phyloP scores from a whole-genome alignment of 2,888 invertebrate genomes.

The Argyresthia goedartella region DNA sequence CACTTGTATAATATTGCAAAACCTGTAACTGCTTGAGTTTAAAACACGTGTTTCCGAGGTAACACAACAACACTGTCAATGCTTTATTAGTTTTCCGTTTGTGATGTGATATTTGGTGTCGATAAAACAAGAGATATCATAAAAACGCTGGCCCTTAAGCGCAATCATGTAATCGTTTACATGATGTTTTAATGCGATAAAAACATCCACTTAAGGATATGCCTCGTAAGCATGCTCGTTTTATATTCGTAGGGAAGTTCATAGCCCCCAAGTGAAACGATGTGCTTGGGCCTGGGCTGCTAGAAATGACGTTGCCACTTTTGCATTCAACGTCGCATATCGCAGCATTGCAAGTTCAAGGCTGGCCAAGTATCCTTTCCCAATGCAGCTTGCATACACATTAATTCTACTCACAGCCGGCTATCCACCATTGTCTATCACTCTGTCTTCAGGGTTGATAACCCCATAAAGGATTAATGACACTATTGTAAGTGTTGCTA shows the following conservation, averaged over 20 bases:
- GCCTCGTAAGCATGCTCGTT: neutral
- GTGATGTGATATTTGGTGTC: too few relatives aligned
- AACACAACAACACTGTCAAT: too few relatives aligned
- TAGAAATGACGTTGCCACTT: conserved; percentile 51
- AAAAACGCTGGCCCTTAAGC: too few relatives aligned
- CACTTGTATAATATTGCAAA: neutral
- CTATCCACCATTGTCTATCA: conserved; percentile 68
- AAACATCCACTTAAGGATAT: conserved; percentile 15
- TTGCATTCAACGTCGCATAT: conserved; percentile 33
- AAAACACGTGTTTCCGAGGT: too few relatives aligned
- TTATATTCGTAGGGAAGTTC: neutral
- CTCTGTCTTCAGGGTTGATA: conserved; percentile 43
- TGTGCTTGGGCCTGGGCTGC: conserved; percentile 22
- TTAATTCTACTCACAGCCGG: conserved; percentile 63
- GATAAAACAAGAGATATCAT: too few relatives aligned
- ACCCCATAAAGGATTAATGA: conserved; percentile 65
- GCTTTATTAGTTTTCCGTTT: too few relatives aligned
- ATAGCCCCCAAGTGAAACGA: conserved; percentile 18
- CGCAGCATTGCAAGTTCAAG: conserved; percentile 50
- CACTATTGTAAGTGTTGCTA: conserved; percentile 19
- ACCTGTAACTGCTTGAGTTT: too few relatives aligned
- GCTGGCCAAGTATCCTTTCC: conserved; percentile 52
- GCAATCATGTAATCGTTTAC: too few relatives aligned
- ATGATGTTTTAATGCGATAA: neutral
- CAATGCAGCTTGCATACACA: conserved; percentile 41